These are phyloP conservation scores for Deilephila elpenor DNA, from an alignment of 2,888 invertebrate genomes.

Conservation along the genomic window DNA sequence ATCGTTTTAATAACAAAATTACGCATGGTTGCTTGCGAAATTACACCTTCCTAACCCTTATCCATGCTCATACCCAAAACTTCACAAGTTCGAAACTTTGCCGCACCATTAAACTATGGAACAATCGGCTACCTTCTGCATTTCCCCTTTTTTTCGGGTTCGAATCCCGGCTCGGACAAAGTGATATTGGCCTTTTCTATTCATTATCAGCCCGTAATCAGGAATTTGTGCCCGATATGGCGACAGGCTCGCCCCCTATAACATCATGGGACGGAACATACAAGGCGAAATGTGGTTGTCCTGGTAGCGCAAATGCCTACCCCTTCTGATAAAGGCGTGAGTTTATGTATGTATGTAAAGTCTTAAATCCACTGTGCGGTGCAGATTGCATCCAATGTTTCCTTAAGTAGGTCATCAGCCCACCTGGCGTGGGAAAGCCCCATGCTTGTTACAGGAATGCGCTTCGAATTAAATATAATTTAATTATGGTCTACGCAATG, in stretches of 20 bases:
- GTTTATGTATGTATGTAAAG: too few relatives aligned
- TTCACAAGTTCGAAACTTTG: neutral
- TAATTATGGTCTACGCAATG: neutral
- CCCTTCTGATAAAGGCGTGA: too few relatives aligned
- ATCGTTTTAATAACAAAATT: neutral
- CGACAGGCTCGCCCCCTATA: too few relatives aligned
- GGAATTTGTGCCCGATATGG: too few relatives aligned
- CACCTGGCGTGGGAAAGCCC: slow-evolving; percentile 1
- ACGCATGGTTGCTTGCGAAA: neutral
- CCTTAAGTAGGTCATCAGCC: neutral
- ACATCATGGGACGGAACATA: too few relatives aligned
- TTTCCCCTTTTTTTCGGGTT: neutral
- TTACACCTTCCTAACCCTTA: neutral
- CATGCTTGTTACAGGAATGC: neutral
- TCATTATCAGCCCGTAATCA: too few relatives aligned
- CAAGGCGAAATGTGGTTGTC: too few relatives aligned
- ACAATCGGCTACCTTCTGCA: neutral
- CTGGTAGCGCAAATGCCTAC: too few relatives aligned
- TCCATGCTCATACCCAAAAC: neutral
- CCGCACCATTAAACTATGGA: slow-evolving; percentile 1
- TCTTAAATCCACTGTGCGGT: neutral
- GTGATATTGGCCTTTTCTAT: too few relatives aligned
- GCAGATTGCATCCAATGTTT: neutral
- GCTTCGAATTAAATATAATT: neutral
- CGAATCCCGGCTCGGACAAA: too few relatives aligned